These are phyloP conservation scores for Oreochromis spilurus DNA, from an alignment of 2,113 vertebrate species.

Conservation along the genomic window DNA sequence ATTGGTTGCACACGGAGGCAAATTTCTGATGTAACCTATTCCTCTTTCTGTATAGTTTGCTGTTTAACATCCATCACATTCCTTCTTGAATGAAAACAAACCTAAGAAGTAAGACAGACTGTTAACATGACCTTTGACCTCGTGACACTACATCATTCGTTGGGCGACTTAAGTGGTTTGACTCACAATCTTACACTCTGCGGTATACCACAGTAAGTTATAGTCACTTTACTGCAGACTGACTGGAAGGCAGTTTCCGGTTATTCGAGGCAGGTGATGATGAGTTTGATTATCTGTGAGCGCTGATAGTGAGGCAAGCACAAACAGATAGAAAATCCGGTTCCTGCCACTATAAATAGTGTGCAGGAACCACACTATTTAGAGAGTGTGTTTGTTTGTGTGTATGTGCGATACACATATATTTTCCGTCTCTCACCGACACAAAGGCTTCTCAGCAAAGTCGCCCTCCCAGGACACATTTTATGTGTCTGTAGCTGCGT, in stretches of 20 bases:
- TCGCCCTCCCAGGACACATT: background rate
- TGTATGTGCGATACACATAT: background rate
- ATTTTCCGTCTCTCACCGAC: background rate
- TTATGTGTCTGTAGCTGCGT: background rate
- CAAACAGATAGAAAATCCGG: background rate
- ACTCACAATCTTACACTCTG: background rate
- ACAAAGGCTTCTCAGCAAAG: background rate
- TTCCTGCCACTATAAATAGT: background rate
- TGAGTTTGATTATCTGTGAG: background rate
- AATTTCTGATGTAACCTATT: background rate
- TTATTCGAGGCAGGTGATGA: background rate
- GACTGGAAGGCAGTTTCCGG: background rate
- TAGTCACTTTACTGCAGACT: background rate
- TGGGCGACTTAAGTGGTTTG: background rate
- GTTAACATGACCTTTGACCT: constrained; percentile 19
- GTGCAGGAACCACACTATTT: background rate
- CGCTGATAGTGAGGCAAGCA: background rate
- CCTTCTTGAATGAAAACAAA: background rate
- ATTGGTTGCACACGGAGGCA: background rate
- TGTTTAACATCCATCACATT: background rate
- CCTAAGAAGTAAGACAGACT: background rate
- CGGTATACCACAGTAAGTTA: background rate
- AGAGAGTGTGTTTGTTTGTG: background rate
- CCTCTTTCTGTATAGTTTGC: background rate
- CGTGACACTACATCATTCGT: background rate